These are phyloP conservation scores for Scaptomyza montana DNA, from an alignment of 1,140 invertebrate genomes.

Conservation along the genomic window DNA sequence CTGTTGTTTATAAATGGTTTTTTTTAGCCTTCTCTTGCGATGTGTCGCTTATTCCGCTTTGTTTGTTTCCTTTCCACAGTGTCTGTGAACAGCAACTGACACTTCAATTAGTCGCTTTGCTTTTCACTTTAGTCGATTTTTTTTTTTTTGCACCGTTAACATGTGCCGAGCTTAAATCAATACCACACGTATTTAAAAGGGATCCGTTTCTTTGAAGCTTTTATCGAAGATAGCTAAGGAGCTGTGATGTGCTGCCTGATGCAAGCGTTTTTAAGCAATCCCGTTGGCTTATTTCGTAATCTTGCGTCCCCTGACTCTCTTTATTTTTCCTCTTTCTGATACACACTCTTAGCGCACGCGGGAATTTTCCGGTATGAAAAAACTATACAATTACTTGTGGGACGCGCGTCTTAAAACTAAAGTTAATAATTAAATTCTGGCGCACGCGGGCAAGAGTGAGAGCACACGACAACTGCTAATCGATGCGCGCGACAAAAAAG, in stretches of 20 bases:
- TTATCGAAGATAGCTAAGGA: background rate
- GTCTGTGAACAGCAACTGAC: constrained; percentile 35
- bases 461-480: constrained; percentile 50
- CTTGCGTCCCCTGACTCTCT: constrained; percentile 33
- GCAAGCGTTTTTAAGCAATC: constrained; percentile 65
- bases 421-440: constrained; percentile 31
- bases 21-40: constrained; percentile 28
- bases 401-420: constrained; percentile 51
- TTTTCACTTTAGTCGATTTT: constrained; percentile 64
- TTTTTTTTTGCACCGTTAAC: background rate
- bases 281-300: constrained; percentile 26
- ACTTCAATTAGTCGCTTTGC: constrained; percentile 69
- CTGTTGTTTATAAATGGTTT: constrained; percentile 41
- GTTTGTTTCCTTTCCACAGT: constrained; percentile 72
- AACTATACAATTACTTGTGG: constrained; percentile 25
- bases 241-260: constrained; percentile 35
- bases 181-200: background rate
- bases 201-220: constrained; percentile 16
- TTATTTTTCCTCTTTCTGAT: background rate
- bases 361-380: constrained; percentile 49
- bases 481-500: constrained; percentile 56
- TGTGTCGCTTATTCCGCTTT: constrained; percentile 63
- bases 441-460: constrained; percentile 30
- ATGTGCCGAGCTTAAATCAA: constrained; percentile 26
- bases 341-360: constrained; percentile 19